Conservation (phyloP, 2,113 vertebrate species). For the Silurus glanis region DNA sequence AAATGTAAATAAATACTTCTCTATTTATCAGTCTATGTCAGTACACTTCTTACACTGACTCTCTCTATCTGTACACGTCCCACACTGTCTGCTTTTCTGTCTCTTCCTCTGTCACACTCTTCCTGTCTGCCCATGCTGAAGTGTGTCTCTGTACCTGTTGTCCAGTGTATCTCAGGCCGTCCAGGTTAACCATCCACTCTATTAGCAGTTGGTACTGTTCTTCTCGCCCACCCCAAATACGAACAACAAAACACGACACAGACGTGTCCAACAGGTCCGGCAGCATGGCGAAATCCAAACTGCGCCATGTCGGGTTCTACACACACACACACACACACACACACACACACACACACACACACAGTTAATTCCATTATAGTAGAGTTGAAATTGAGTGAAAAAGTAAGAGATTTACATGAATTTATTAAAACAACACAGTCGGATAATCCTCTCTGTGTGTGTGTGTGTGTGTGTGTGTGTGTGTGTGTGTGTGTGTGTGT, state of each 20-base stretch:
- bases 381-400: not conserved
- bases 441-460: not conserved
- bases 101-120: not conserved
- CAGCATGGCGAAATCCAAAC: slow-evolving; percentile 94
- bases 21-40: not conserved
- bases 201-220: slow-evolving; percentile 87
- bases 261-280: slow-evolving; percentile 92
- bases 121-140: not conserved
- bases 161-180: slow-evolving; percentile 91
- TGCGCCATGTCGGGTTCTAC: slow-evolving; percentile 97
- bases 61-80: not conserved
- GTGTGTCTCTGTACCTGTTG: slow-evolving; percentile 81
- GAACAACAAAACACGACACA: slow-evolving; percentile 91
- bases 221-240: slow-evolving; percentile 92
- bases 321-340: slow-evolving; percentile 47
- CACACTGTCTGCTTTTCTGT: not conserved
- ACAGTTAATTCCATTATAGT: not conserved
- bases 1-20: slow-evolving; percentile 30
- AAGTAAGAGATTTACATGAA: not conserved
- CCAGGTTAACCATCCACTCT: slow-evolving; percentile 94
- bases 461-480: not conserved
- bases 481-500: not conserved
- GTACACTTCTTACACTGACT: not conserved
- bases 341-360: slow-evolving; percentile 2
- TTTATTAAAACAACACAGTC: not conserved